A percentile compares a stretch with the other conserved stretches of the same genome.
Evolutionary conservation across 35 echinoderm and acorn worm species (phyloP).

Genomic region (Chiridota heheva): DNA sequence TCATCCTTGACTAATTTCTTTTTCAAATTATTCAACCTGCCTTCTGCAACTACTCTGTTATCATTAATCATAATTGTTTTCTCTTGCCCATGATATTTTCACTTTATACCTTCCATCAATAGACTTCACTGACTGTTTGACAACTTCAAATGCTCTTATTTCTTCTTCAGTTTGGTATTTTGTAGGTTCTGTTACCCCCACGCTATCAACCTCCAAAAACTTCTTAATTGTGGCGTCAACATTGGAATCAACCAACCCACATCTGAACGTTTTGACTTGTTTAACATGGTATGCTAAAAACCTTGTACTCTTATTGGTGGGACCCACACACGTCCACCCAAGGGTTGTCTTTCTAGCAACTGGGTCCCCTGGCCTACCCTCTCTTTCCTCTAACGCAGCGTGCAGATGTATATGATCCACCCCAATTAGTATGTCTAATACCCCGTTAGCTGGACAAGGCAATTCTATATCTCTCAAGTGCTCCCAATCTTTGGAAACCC

Average conservation of each 20-base stretch:
- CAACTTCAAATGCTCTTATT: not conserved
- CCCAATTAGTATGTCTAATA: constrained; percentile 34
- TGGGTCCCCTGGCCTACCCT: constrained; percentile 24
- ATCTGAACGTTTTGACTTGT: constrained; percentile 10
- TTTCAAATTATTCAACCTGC: constrained; percentile 36
- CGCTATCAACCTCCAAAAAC: constrained; percentile 40
- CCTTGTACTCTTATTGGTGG: not conserved
- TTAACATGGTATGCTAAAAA: constrained; percentile 5
- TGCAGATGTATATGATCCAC: constrained; percentile 26
- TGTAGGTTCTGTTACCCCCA: not conserved
- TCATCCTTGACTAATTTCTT: constrained; percentile 13
- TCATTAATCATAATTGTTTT: not conserved
- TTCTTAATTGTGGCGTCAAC: constrained; percentile 33
- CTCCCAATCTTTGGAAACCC: constrained; percentile 16
- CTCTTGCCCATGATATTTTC: constrained; percentile 27
- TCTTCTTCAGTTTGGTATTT: constrained; percentile 16
- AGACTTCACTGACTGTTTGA: not conserved
- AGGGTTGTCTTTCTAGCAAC: constrained; percentile 42
- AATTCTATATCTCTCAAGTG: constrained; percentile 21
- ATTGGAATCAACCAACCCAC: not conserved
- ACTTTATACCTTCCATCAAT: constrained; percentile 31
- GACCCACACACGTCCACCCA: constrained; percentile 47
- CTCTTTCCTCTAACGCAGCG: not conserved
- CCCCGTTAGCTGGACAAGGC: not conserved
- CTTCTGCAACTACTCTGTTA: constrained; percentile 31